Conservation (phyloP, 2,113 vertebrate species). For the Nymphicus hollandicus region DNA sequence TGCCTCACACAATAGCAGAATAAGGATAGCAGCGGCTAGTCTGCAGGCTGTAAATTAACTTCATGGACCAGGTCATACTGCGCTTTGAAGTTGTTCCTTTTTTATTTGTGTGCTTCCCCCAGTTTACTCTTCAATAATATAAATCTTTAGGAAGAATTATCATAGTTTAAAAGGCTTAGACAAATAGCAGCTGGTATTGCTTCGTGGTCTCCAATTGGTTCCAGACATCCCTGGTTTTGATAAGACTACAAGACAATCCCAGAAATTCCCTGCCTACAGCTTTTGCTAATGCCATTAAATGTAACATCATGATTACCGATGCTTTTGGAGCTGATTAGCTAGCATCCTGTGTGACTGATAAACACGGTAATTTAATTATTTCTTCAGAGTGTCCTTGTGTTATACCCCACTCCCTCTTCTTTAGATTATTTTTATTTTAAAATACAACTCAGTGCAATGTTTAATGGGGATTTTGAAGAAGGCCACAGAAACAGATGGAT, state of each 20-base stretch:
- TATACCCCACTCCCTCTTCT: not conserved
- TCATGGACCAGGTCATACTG: not conserved
- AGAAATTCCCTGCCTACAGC: constrained; percentile 52
- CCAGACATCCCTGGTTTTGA: constrained; percentile 62
- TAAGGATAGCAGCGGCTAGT: not conserved
- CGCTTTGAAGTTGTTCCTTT: constrained; percentile 34
- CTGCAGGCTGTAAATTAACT: constrained; percentile 51
- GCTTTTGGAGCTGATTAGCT: constrained; percentile 39
- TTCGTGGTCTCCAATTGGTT: constrained; percentile 52
- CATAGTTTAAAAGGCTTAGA: constrained; percentile 49
- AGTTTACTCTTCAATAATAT: constrained; percentile 34
- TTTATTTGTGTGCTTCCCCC: constrained; percentile 28
- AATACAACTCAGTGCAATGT: not conserved
- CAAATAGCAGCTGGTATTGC: constrained; percentile 41
- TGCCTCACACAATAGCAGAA: constrained; percentile 25
- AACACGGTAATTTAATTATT: constrained; percentile 26
- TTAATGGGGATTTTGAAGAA: not conserved
- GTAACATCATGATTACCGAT: not conserved
- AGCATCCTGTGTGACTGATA: constrained; percentile 5
- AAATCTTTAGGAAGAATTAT: constrained; percentile 40
- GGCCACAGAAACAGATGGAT: not conserved
- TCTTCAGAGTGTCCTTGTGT: not conserved
- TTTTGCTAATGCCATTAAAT: constrained; percentile 49
- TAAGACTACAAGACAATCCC: constrained; percentile 39
- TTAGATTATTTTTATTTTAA: not conserved